Evolutionary conservation across 1,140 invertebrate species (phyloP).

Genomic region (Chionoecetes opilio): DNA sequence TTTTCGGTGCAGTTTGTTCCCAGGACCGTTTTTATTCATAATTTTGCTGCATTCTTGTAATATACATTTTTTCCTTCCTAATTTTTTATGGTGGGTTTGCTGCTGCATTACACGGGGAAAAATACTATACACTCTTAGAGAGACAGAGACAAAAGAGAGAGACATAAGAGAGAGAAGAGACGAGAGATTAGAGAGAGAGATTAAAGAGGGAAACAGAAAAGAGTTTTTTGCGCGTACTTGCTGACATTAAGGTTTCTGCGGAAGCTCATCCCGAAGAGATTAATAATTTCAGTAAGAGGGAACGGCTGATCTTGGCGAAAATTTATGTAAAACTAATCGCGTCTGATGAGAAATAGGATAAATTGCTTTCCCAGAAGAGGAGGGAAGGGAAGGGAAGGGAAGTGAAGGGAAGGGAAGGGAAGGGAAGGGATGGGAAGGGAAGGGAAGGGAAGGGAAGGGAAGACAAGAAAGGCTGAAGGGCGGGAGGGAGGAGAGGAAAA

Average conservation of each 20-base stretch:
- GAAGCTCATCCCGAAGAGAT: not conserved
- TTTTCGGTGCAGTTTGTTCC: too few relatives aligned
- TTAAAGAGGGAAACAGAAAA: not conserved
- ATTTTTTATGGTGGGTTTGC: too few relatives aligned
- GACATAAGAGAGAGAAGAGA: not conserved
- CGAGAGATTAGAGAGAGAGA: constrained; percentile 15
- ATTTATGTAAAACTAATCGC: constrained; percentile 21
- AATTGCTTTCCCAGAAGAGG: not conserved
- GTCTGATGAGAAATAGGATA: not conserved
- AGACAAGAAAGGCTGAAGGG: not conserved
- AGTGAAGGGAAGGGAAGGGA: not conserved
- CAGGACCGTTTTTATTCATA: too few relatives aligned
- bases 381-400: not conserved
- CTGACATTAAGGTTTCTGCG: not conserved
- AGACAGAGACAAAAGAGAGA: not conserved
- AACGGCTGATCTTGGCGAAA: constrained; percentile 16
- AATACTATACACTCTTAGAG: not conserved
- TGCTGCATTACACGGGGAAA: too few relatives aligned
- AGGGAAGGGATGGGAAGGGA: not conserved
- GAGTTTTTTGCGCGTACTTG: not conserved
- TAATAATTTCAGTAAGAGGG: not conserved
- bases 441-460: not conserved
- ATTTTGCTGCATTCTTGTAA: too few relatives aligned
- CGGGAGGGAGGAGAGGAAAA: not conserved
- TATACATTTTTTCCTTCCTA: too few relatives aligned